Conservation (phyloP, 2,113 vertebrate species). For the Globicephala melas region DNA sequence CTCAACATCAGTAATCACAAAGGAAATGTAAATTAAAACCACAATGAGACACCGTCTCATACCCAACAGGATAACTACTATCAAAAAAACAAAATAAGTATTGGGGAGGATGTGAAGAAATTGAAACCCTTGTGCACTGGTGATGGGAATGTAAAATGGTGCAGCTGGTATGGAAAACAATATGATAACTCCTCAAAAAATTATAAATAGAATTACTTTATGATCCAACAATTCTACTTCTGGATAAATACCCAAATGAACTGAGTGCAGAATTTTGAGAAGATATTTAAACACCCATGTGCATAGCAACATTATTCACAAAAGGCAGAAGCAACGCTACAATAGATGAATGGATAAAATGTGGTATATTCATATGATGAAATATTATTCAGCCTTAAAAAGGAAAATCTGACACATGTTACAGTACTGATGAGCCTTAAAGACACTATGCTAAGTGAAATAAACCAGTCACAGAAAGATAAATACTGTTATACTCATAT, state of each 20-base stretch:
- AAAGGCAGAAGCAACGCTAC: background rate
- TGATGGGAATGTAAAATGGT: background rate
- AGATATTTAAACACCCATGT: background rate
- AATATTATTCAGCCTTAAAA: background rate
- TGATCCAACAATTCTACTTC: background rate
- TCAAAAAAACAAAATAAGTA: background rate
- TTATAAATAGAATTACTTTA: background rate
- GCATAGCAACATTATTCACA: background rate
- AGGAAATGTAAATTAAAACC: conserved; percentile 18
- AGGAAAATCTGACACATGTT: background rate
- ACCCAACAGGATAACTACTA: background rate
- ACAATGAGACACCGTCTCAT: background rate
- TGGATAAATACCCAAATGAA: background rate
- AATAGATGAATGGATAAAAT: background rate
- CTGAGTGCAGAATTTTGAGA: background rate
- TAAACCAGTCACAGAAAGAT: background rate
- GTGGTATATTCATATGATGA: background rate
- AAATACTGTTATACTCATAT: background rate
- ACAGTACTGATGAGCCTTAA: background rate
- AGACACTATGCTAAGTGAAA: background rate
- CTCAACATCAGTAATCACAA: background rate
- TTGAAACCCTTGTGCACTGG: background rate
- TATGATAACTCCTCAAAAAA: background rate
- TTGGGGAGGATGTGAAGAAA: background rate
- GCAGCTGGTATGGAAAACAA: background rate